Percentiles rank a stretch among this genome's conserved stretches.
Conservation (phyloP, 2,888 invertebrate genomes). For the Cryptus armator region DNA sequence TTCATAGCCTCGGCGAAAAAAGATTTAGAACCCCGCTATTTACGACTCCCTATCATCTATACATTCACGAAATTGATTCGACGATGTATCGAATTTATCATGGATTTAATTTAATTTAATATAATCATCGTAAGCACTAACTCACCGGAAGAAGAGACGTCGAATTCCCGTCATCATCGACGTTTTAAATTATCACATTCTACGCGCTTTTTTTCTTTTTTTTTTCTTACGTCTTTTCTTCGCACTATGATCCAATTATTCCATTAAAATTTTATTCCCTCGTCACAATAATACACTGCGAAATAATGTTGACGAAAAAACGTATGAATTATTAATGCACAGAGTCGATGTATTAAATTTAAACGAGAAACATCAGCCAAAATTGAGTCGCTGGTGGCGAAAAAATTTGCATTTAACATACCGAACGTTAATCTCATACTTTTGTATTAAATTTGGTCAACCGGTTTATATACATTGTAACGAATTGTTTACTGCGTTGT, state of each 20-base stretch:
- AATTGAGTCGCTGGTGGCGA: not conserved
- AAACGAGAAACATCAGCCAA: not conserved
- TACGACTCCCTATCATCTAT: not conserved
- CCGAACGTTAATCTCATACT: not conserved
- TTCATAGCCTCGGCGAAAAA: conserved; percentile 45
- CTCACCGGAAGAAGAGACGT: conserved; percentile 66
- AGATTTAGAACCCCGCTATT: conserved; percentile 44
- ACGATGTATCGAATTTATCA: conserved; percentile 17
- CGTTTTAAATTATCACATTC: conserved; percentile 51
- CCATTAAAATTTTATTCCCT: not conserved
- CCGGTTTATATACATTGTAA: not conserved
- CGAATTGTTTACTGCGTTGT: not conserved
- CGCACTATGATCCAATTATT: not conserved
- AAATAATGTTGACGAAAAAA: not conserved
- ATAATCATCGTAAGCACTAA: conserved; percentile 10
- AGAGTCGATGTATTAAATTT: not conserved
- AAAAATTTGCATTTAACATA: not conserved
- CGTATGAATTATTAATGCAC: not conserved
- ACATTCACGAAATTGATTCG: conserved; percentile 5
- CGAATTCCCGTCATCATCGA: conserved; percentile 62
- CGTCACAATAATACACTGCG: not conserved
- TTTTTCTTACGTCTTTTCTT: not conserved
- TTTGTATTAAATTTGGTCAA: not conserved
- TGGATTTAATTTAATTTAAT: conserved; percentile 5
- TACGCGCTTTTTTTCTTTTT: not conserved